phyloP scores from a whole-genome alignment of 2,113 vertebrate genomes.

The Melanotaenia duboulayi region DNA sequence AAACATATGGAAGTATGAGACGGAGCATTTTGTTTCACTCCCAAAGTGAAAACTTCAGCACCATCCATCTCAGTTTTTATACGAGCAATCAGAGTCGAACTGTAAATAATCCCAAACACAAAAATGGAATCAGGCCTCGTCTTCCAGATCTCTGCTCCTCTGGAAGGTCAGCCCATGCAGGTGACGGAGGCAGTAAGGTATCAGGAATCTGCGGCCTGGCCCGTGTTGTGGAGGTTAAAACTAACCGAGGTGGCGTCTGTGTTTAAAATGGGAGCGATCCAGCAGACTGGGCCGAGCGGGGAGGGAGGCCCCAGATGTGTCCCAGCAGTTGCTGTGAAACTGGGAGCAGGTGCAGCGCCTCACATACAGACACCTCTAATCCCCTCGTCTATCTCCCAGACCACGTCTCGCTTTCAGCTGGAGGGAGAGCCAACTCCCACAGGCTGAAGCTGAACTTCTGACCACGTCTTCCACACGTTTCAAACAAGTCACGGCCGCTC shows the following conservation, averaged over 20 bases:
- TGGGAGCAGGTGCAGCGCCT: slow-evolving; percentile 78
- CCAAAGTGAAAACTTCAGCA: neutral
- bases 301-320: slow-evolving; percentile 55
- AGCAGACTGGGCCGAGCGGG: slow-evolving; percentile 58
- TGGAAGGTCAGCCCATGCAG: slow-evolving; percentile 14
- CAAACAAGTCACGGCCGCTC: slow-evolving; percentile 28
- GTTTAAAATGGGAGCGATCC: slow-evolving; percentile 72
- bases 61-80: slow-evolving; percentile 27
- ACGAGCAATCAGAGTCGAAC: slow-evolving; percentile 11
- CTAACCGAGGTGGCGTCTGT: slow-evolving; percentile 42
- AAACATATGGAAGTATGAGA: slow-evolving; percentile 10
- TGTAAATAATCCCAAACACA: slow-evolving; percentile 19
- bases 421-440: slow-evolving; percentile 43
- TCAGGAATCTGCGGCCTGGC: slow-evolving; percentile 13
- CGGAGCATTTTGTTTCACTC: slow-evolving; percentile 24
- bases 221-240: slow-evolving; percentile 40
- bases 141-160: neutral
- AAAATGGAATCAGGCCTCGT: slow-evolving; percentile 2
- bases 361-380: slow-evolving; percentile 75
- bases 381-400: slow-evolving; percentile 63
- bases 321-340: slow-evolving; percentile 27
- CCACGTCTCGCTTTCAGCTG: slow-evolving; percentile 4
- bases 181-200: slow-evolving; percentile 35
- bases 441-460: slow-evolving; percentile 53
- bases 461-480: slow-evolving; percentile 56